Base-by-base conservation (phyloP, 2,888 invertebrate species). In the Therioaphis trifolii region DNA sequence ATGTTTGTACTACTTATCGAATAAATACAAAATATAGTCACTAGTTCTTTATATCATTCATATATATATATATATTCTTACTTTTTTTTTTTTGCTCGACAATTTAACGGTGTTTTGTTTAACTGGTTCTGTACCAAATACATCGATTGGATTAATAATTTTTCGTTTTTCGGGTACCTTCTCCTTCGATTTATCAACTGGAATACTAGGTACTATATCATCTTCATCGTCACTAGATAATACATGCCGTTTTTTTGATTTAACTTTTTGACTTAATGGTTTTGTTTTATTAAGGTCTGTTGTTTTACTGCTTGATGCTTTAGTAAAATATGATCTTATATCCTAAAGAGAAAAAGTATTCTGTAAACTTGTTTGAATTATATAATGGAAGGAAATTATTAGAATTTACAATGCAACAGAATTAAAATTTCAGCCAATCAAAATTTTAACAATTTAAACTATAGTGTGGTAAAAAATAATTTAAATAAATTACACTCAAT, bases 111-210 rank as follows among this genome's bases (percentile, higher is more conserved):
- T 90, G 11, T 91, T 89, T 85, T 93, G 89, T 86, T 91, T 91
- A 24, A 93, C 89, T 1, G 93, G 92, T 84, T 88, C 91, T 66
- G 88, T 91, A 12, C 92, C 92, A 89, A 94, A 94, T 11, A 93
- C 87, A 75, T 90, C 88, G 0, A 87, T 85, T 0, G 91, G 88
- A 88, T 92, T 91, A 11, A 89, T 88, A 87, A 86, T 79, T 66
- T 76, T 66, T 43, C 24, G 75, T 12, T 84, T 46, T 69, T 77
- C 76, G 18, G 49, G 9, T 24, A 15, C 14, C 3, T 43, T 77
- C 55, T 69, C 1, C 18, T 40, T 58, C 4, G 14, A n/a, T 77
- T 68, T 68, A 21, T 27, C 4, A 14, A 46, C 27, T 52, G 69
- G 69, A 9, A 35, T 24, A 40, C 35, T 12, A 24, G 52, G 82